phyloP scores from a whole-genome alignment of 2,797 vertebrate genomes.

The Huso huso region DNA sequence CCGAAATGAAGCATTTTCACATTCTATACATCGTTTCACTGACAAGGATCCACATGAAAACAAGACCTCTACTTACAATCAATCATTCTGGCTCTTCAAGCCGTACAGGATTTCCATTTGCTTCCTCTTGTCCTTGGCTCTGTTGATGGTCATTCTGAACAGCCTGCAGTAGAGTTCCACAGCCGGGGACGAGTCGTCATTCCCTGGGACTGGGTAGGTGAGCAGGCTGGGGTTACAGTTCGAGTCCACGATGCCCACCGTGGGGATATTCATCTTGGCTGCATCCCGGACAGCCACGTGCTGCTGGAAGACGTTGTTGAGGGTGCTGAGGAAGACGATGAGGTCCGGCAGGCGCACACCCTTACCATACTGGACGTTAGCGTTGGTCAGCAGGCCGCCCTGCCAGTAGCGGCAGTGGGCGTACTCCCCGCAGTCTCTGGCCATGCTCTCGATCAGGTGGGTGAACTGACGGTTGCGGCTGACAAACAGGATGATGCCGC shows the following conservation, averaged over 20 bases:
- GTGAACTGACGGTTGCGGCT: conserved; percentile 76
- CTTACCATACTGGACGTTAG: conserved; percentile 57
- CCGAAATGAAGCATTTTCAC: too few relatives aligned
- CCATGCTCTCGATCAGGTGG: conserved; percentile 70
- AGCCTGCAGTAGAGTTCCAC: conserved; percentile 79
- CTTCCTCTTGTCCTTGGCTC: conserved; percentile 81
- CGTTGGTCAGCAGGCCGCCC: conserved; percentile 85
- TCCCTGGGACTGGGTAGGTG: conserved; percentile 82
- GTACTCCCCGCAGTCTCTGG: conserved; percentile 79
- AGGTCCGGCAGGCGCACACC: conserved; percentile 79
- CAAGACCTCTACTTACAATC: too few relatives aligned
- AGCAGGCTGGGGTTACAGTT: conserved; percentile 87
- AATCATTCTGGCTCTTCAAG: conserved; percentile 26
- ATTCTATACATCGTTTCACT: too few relatives aligned
- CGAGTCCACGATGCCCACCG: conserved; percentile 83
- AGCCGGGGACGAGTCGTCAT: conserved; percentile 76
- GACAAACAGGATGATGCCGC: conserved; percentile 81
- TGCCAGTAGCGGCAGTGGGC: conserved; percentile 90
- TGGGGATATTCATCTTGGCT: conserved; percentile 91
- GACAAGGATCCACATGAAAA: too few relatives aligned
- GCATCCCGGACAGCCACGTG: conserved; percentile 80
- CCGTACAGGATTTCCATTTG: conserved; percentile 58
- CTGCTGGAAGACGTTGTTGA: conserved; percentile 84
- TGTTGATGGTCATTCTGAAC: conserved; percentile 69
- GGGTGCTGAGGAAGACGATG: conserved; percentile 79